These are phyloP conservation scores for Garra rufa DNA, from an alignment of 2,113 vertebrate species.

Conservation along the genomic window DNA sequence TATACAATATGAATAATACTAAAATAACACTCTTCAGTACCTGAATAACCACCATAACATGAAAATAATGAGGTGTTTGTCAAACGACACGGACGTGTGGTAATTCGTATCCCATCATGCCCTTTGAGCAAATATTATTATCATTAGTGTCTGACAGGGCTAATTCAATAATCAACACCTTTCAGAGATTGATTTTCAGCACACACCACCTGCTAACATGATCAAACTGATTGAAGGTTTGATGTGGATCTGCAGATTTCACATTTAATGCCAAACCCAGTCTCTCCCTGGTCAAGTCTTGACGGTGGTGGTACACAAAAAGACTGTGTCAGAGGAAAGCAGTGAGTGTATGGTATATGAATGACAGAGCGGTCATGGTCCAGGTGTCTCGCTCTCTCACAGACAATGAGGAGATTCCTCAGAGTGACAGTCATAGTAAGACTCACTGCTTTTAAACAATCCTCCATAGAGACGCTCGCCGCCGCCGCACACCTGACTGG, in stretches of 20 bases:
- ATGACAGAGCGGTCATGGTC: not conserved
- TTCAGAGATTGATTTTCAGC: conserved; percentile 6
- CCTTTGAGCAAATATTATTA: conserved; percentile 66
- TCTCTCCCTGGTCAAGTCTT: not conserved
- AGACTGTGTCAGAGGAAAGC: not conserved
- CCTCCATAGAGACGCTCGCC: conserved; percentile 31
- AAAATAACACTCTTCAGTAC: not conserved
- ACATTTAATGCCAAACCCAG: not conserved
- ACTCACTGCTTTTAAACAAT: conserved; percentile 55
- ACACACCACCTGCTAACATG: not conserved
- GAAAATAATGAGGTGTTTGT: conserved; percentile 1
- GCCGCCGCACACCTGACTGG: conserved; percentile 24
- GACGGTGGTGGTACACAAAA: not conserved
- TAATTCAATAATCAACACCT: conserved; percentile 27
- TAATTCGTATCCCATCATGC: conserved; percentile 31
- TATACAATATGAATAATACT: no score
- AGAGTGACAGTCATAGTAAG: conserved; percentile 45
- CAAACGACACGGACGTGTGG: not conserved
- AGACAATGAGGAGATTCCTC: conserved; percentile 59
- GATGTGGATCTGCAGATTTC: not conserved
- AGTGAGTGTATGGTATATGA: not conserved
- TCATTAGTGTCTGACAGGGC: conserved; percentile 56
- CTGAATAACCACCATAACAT: not conserved
- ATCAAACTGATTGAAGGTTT: conserved; percentile 15
- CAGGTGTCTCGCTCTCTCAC: not conserved